Conservation (phyloP, 2,113 vertebrate genomes). For the Bos indicus region DNA sequence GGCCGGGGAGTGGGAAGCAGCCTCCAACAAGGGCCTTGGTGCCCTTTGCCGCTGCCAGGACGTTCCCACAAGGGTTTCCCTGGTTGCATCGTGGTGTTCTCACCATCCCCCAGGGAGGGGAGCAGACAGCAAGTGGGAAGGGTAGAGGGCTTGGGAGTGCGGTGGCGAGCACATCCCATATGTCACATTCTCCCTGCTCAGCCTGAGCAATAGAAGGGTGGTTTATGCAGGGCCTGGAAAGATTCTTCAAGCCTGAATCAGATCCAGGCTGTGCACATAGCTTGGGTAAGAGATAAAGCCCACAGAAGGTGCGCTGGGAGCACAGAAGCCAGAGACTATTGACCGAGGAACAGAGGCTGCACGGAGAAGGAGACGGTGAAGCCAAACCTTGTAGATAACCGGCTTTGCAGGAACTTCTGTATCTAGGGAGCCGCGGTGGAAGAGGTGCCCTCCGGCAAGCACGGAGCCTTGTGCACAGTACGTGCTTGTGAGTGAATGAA, state of each 20-base stretch:
- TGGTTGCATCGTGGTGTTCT: neutral
- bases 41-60: neutral
- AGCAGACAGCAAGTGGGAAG: neutral
- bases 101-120: neutral
- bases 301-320: neutral
- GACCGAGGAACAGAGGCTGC: neutral
- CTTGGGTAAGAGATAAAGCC: neutral
- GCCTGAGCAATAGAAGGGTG: neutral
- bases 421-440: neutral
- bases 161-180: rapidly evolving
- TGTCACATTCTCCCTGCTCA: neutral
- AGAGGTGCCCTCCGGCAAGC: neutral
- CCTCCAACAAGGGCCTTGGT: neutral
- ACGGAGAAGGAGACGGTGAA: neutral
- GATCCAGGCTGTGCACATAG: rapidly evolving
- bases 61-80: neutral
- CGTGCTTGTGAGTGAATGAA: neutral
- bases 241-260: neutral
- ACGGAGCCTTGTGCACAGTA: rapidly evolving
- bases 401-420: neutral
- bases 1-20: rapidly evolving
- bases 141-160: neutral
- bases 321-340: neutral
- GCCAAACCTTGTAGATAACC: neutral
- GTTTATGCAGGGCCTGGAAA: neutral